phyloP scores from a whole-genome alignment of 1,140 invertebrate species.

The Holcopasites calliopsidis region DNA sequence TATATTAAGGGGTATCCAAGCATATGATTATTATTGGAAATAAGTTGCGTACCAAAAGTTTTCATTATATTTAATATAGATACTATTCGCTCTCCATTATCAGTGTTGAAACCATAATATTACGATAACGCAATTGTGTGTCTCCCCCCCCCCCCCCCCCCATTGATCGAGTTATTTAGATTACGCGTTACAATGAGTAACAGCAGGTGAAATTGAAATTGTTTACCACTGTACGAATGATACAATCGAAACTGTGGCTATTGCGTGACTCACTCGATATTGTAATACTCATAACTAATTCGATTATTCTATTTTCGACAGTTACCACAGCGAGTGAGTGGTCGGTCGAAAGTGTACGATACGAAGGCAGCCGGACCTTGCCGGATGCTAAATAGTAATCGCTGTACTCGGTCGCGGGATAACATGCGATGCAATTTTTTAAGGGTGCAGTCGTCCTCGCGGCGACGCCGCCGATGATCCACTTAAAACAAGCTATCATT shows the following conservation, averaged over 20 bases:
- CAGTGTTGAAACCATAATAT: not conserved
- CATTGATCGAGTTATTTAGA: not conserved
- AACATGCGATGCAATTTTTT: not conserved
- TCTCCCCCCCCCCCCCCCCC: no score
- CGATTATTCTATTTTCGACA: not conserved
- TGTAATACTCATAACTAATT: no score
- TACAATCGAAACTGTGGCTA: slow-evolving; percentile 3
- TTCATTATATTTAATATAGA: not conserved
- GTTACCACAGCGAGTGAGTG: not conserved
- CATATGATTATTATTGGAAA: not conserved
- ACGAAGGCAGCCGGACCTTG: not conserved
- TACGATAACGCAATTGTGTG: no score
- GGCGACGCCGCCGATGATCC: not conserved
- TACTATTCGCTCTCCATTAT: not conserved
- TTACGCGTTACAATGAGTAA: slow-evolving; percentile 2
- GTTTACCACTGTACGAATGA: not conserved
- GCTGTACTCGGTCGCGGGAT: no score
- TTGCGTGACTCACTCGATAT: not conserved
- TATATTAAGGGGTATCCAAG: no score
- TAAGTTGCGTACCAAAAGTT: not conserved
- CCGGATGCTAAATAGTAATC: not conserved
- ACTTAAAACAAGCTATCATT: slow-evolving; percentile 2
- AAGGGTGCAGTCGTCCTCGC: not conserved
- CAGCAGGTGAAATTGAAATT: not conserved
- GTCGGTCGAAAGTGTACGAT: not conserved